Evolutionary conservation across 1,140 invertebrate genomes (phyloP), one percentile per base, ranked within the genome.

Genomic region (Cylas formicarius): DNA sequence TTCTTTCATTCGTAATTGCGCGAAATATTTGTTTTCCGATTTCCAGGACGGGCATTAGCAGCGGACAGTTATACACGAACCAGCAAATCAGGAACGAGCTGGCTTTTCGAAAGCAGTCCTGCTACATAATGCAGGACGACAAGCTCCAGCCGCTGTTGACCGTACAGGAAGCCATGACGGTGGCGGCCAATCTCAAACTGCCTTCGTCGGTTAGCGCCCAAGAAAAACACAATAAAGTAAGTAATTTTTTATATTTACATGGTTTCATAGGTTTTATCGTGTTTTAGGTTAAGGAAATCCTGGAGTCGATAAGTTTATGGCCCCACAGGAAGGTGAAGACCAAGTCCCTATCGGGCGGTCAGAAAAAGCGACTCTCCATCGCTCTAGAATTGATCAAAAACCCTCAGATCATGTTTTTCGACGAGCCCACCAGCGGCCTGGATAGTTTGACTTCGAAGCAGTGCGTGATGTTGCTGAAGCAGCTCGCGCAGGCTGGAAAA

Each of bases 51-150:
- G 57, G 57, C 6, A 68, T 67, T 7, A 66, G 73, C 2, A 63
- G 58, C 2, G 77, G 77, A 8, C 60, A 57, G 8, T 66, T 79
- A 3, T 54, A 53, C 17, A 65, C 83, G 3, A 83, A 84, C 50
- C 75, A 75, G 3, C 65, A 66, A 20, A 63, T 70, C 14, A 66
- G 83, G 24, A 71, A 81, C 59, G 72, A 61, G 11, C 60, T 72
- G 4, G 68, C 75, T 38, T 86, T 86, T 63, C 67, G 80, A 26
- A 76, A 78, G 65, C 71, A 77, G 49, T 84, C 82, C 0, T 82
- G 82, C 29, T 92, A 91, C 66, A 91, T 92, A 50, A 89, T 90
- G 76, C 90, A 93, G 65, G 77, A 91, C 48, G 87, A 92, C 62
- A 77, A 86, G 61, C 70, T 92, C 13, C 78, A 88, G 29, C 76